These are phyloP conservation scores for Drosophila albomicans DNA, from an alignment of 1,140 invertebrate species.

Conservation along the genomic window DNA sequence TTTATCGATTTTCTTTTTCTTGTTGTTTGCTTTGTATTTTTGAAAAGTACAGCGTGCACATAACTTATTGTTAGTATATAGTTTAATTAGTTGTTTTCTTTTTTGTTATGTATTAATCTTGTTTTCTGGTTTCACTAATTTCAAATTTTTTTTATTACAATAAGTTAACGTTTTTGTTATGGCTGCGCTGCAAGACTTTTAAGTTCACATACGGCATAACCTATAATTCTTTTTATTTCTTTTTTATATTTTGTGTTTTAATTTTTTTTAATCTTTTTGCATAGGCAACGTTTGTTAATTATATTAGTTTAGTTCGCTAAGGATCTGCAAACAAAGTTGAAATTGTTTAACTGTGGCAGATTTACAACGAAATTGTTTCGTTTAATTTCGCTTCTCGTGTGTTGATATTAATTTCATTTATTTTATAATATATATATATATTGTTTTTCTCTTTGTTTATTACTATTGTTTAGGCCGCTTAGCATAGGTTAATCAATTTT, in stretches of 20 bases:
- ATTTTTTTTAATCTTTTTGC: slow-evolving; percentile 46
- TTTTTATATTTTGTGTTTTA: slow-evolving; percentile 24
- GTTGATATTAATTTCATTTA: slow-evolving; percentile 36
- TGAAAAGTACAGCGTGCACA: slow-evolving; percentile 80
- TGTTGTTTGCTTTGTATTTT: slow-evolving; percentile 65
- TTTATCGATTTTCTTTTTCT: slow-evolving; percentile 34
- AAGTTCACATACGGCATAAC: slow-evolving; percentile 38
- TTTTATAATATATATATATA: too few species aligned
- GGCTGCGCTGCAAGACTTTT: slow-evolving; percentile 24
- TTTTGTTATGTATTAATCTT: slow-evolving; percentile 15
- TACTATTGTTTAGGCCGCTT: slow-evolving; percentile 64
- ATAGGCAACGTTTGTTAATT: slow-evolving; percentile 74
- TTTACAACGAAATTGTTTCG: slow-evolving; percentile 53
- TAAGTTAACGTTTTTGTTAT: slow-evolving; percentile 74
- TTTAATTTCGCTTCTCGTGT: slow-evolving; percentile 14
- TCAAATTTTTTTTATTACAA: slow-evolving; percentile 60
- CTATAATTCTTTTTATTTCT: slow-evolving; percentile 18
- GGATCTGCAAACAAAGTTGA: slow-evolving; percentile 41
- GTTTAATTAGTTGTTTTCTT: slow-evolving; percentile 61
- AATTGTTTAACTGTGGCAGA: slow-evolving; percentile 51
- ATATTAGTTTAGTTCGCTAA: slow-evolving; percentile 65
- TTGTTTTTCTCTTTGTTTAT: not conserved
- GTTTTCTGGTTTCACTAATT: slow-evolving; percentile 34
- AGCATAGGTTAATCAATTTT: slow-evolving; percentile 65
- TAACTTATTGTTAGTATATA: slow-evolving; percentile 66